Base-by-base conservation (phyloP, 2,888 invertebrate genomes). In the Chrysomela aeneicollis region DNA sequence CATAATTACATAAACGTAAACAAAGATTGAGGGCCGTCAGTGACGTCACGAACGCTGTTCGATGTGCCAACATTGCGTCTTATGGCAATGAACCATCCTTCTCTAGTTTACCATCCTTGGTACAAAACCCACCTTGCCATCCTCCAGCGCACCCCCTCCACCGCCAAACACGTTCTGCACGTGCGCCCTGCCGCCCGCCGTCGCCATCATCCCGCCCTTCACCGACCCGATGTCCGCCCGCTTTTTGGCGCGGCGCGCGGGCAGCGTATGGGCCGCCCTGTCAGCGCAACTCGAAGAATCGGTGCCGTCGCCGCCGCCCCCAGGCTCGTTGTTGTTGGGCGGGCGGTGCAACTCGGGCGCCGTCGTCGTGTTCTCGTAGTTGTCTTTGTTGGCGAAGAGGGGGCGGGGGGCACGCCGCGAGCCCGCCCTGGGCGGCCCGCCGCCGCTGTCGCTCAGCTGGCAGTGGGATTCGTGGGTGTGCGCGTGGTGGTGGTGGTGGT, bases 181-280 rank as follows among this genome's bases (percentile, higher is more conserved):
- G 73, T 84, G 85, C 1, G 84, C 82, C 17, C 81, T 75, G 30
- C 71, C 75, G 21, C 74, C 64, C 1, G 76, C 68, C 70, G 3
- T 75, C 74, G 37, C 75, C 77, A 26, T 6, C n/a, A n/a, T 26
- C 10, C 35, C 35, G 0, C 81, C 78, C 78, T 83, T 87, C 64
- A 82, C 84, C 59, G 78, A 84, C 3, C 82, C 79, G 74, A 82
- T 83, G 76, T 82, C 84, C 17, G 84, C 81, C 19, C 86, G 82
- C 72, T 87, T 87, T 74, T 87, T 87, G 10, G 85, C 81, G 78
- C 87, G 87, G 17, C 87, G 78, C 5, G 84, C 84, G 0, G 87
- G 87, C 52, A 87, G 75, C 0, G 87, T 87, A 68, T 87, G 87
- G 0, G 85, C 83, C 61, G 84, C 82, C 5, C 86, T 80, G 70